Evolutionary conservation across 2,797 vertebrate genomes (phyloP), one percentile per base, ranked within the genome.

Genomic region (Chaetodon trifasciatus): DNA sequence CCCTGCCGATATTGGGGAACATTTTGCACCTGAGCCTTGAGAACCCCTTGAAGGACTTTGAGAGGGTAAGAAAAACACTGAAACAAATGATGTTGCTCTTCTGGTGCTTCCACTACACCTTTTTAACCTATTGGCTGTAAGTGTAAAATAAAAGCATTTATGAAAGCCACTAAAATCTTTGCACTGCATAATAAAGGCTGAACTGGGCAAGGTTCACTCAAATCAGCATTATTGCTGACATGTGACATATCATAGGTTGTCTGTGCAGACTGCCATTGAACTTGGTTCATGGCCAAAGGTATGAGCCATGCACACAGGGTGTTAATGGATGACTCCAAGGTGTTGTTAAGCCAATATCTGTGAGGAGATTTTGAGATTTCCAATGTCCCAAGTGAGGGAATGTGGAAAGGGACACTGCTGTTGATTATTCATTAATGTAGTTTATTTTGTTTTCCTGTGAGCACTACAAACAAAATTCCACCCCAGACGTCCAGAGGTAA

Each of bases 31-130:
- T 94, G 46, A 85, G 47, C 57, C 23, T 90, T 0, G 70, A 88
- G 0, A 93, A 93, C 47, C 93, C 89, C 17, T 52, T 94, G 55
- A 52, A 81, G 15, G 91, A 91, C 81, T 88, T 94, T 64, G 87
- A 92, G 58, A 89, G 67, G 86, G 91, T 93, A 61, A 84, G 28
- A 32, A 32, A 32, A 32, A 3, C 28, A 32, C 28, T 32, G 28
- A 32, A 32, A 32, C 4, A 32, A 32, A 32, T 32, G 2, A 32
- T 32, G 28, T 32, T 32, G 28, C 2, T 32, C 4, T 4, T 32
- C 28, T 32, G 4, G 28, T 32, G 28, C 28, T 32, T 32, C 28
- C 3, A 57, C 19, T 23, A 21, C 24, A 23, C 4, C 13, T 55
- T 15, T 24, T 8, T 28, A 63, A 46, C 19, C 21, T 12, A 1